phyloP scores from a whole-genome alignment of 2,888 invertebrate species.

The Campoplex nolae region DNA sequence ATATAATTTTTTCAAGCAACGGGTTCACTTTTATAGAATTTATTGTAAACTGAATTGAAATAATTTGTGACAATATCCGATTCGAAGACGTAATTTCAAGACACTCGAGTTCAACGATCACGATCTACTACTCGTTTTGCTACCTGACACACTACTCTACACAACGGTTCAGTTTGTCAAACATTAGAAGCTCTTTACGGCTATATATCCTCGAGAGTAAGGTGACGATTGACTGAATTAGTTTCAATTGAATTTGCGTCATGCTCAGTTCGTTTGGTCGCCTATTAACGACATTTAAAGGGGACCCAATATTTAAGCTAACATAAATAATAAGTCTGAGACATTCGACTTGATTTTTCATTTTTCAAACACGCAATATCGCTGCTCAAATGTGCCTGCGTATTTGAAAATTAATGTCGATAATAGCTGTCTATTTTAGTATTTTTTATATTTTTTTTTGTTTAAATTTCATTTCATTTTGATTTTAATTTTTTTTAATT shows the following conservation, averaged over 20 bases:
- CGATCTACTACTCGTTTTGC: not conserved
- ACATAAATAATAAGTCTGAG: not conserved
- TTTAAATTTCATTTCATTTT: too few species aligned
- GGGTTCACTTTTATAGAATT: not conserved
- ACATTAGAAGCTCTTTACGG: not conserved
- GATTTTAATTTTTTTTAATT: too few species aligned
- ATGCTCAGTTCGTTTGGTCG: not conserved
- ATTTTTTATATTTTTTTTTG: too few species aligned
- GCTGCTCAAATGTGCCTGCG: not conserved
- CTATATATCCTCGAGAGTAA: not conserved
- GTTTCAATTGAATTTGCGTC: conserved; percentile 23
- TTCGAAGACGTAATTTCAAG: not conserved
- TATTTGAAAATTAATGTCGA: not conserved
- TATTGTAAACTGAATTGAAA: not conserved
- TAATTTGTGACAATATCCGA: not conserved
- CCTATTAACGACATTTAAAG: not conserved
- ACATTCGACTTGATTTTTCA: not conserved
- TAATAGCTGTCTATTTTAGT: too few species aligned
- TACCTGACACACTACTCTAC: not conserved
- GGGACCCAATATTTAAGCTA: not conserved
- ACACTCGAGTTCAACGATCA: not conserved
- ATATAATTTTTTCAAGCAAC: too few species aligned
- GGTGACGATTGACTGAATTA: conserved; percentile 42
- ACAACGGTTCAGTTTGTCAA: not conserved
- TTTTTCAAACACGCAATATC: not conserved